These are phyloP conservation scores for Liposcelis brunnea DNA, from an alignment of 2,888 invertebrate genomes.

Conservation along the genomic window DNA sequence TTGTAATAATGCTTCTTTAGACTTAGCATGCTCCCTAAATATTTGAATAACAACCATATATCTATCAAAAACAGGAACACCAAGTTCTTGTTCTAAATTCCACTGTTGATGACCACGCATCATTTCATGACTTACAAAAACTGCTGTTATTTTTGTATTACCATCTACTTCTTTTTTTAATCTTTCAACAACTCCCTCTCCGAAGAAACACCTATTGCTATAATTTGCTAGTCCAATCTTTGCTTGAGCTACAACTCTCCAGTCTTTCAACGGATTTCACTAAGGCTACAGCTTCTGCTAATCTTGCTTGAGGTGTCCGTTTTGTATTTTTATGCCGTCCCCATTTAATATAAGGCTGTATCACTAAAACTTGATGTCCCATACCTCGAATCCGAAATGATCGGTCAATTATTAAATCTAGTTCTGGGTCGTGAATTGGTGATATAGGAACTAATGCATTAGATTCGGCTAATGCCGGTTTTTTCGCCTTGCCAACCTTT, in stretches of 20 bases:
- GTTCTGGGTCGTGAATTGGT: slow-evolving; percentile 23
- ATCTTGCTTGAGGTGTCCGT: slow-evolving; percentile 44
- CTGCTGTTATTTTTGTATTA: slow-evolving; percentile 34
- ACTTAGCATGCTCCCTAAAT: slow-evolving; percentile 55
- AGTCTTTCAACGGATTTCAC: slow-evolving; percentile 47
- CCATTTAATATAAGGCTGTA: slow-evolving; percentile 62
- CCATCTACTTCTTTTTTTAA: slow-evolving; percentile 30
- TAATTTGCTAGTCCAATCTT: slow-evolving; percentile 39
- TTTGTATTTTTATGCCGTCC: slow-evolving; percentile 33
- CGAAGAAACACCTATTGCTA: slow-evolving; percentile 40
- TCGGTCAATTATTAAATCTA: slow-evolving; percentile 27
- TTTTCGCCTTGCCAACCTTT: too few species aligned
- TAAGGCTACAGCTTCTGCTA: slow-evolving; percentile 54
- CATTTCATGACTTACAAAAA: slow-evolving; percentile 53
- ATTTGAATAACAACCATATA: slow-evolving; percentile 64
- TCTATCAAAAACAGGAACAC: slow-evolving; percentile 52
- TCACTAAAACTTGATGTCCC: slow-evolving; percentile 41
- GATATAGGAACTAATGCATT: too few species aligned
- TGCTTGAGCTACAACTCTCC: slow-evolving; percentile 43
- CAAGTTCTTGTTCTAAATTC: slow-evolving; percentile 40
- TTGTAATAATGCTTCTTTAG: slow-evolving; percentile 61
- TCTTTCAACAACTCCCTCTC: slow-evolving; percentile 41
- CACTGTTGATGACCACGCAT: slow-evolving; percentile 42
- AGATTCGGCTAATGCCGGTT: too few species aligned
- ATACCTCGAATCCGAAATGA: slow-evolving; percentile 26